Conservation (phyloP, 2,113 vertebrate species). For the Vidua chalybeata region DNA sequence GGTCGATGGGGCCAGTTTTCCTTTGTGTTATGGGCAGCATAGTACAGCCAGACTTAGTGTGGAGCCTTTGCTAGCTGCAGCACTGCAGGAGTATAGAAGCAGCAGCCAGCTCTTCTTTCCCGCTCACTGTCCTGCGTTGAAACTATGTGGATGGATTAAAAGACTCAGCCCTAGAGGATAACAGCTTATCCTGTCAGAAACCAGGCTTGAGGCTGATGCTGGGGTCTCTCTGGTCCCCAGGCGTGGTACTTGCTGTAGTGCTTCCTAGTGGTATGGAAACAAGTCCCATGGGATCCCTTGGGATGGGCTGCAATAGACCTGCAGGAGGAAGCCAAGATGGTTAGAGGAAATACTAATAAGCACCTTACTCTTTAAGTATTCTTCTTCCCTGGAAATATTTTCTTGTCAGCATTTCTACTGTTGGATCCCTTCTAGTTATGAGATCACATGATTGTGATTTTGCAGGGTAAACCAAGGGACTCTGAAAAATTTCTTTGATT, state of each 20-base stretch:
- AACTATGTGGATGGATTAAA: neutral
- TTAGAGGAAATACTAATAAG: neutral
- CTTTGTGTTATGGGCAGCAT: neutral
- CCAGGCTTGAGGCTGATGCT: neutral
- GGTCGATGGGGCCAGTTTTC: neutral
- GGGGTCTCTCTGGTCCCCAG: neutral
- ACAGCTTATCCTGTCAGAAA: neutral
- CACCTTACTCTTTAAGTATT: neutral
- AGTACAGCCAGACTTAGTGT: fast-evolving
- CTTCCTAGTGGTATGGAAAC: neutral
- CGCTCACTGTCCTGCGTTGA: fast-evolving
- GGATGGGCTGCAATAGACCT: neutral
- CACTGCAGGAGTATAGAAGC: neutral
- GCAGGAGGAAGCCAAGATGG: neutral
- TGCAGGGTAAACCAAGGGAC: neutral
- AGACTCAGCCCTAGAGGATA: neutral
- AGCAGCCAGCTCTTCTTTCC: neutral
- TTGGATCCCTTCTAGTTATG: neutral
- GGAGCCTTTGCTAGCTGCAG: neutral
- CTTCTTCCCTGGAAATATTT: neutral
- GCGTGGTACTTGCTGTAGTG: neutral
- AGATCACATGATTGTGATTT: neutral
- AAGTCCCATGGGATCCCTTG: fast-evolving
- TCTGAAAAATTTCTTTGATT: neutral
- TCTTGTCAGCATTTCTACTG: neutral